Base-by-base conservation (phyloP, 2,797 vertebrate species). In the Sebastes iracundus region DNA sequence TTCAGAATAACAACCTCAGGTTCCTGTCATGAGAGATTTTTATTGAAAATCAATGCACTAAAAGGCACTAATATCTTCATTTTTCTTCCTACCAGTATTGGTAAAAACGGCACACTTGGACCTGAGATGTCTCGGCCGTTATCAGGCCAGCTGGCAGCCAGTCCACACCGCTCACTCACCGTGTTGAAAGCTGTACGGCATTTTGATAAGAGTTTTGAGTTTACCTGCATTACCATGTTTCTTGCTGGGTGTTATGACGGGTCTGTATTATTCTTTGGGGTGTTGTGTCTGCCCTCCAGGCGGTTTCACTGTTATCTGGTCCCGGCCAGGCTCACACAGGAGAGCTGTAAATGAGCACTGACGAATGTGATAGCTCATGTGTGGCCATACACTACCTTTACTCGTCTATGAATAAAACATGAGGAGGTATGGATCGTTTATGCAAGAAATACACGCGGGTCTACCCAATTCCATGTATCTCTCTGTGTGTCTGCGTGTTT, bases 301-400 rank as follows among this genome's bases (percentile, higher is more conserved):
- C 80, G 62, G 89, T 92, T 94, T 88, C 90, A 30, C 90, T 20
- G 92, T 95, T 96, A 96, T 96, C 95, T 93, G 89, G 90, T 90
- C 90, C 79, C 77, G 65, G 84, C 91, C 94, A 95, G 93, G 82
- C 93, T 94, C 82, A 77, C 86, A 53, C 90, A 91, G 85, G 88
- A 90, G 91, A 82, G 92, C 94, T 91, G 89, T 90, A 90, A 94
- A 91, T 90, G 92, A 92, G 80, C 75, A 10, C 85, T 75, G 93
- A 90, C 90, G 89, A 93, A 95, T 90, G 86, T 75, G 94, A 95
- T 95, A 94, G 94, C 93, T 92, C 86, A 87, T 92, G 88, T 94
- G 93, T 89, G 86, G 90, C 92, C 88, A 84, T 93, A 80, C 68
- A 63, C 81, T 81, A 94, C 89, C 89, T 92, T 90, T 90, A 82